phyloP scores from a whole-genome alignment of 2,888 invertebrate genomes.

The Morpho achilles region DNA sequence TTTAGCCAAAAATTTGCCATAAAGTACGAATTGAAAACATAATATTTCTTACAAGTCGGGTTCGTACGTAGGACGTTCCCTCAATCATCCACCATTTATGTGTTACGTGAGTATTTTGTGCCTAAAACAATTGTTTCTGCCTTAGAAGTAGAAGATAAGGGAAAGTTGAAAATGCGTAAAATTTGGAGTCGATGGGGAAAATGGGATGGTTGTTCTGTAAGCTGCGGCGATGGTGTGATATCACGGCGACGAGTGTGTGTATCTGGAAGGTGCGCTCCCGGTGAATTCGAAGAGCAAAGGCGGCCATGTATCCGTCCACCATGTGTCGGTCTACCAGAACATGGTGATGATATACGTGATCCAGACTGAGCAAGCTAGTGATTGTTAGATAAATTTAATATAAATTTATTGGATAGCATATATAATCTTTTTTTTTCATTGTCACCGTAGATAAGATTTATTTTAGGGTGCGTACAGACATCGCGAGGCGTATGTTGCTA shows the following conservation, averaged over 20 bases:
- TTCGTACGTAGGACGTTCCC: too few relatives aligned
- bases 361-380: constrained; percentile 9
- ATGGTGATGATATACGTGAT: constrained; percentile 11
- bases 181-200: constrained; percentile 69
- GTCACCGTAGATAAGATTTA: background rate
- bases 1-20: background rate
- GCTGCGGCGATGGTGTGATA: constrained; percentile 53
- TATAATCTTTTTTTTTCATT: background rate
- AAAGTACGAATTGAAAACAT: background rate
- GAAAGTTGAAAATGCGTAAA: constrained; percentile 45
- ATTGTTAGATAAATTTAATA: too few relatives aligned
- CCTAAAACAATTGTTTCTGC: background rate
- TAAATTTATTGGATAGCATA: too few relatives aligned
- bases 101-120: background rate
- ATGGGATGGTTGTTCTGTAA: constrained; percentile 61
- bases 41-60: background rate
- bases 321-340: constrained; percentile 31
- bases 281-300: constrained; percentile 60
- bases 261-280: constrained; percentile 57
- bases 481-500: too few relatives aligned
- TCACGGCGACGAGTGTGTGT: constrained; percentile 51
- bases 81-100: background rate
- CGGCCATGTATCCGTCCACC: constrained; percentile 49
- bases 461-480: too few relatives aligned
- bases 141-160: constrained; percentile 20